These are phyloP conservation scores for Pseudomugil gertrudae DNA, from an alignment of 2,797 vertebrate species.

Conservation along the genomic window DNA sequence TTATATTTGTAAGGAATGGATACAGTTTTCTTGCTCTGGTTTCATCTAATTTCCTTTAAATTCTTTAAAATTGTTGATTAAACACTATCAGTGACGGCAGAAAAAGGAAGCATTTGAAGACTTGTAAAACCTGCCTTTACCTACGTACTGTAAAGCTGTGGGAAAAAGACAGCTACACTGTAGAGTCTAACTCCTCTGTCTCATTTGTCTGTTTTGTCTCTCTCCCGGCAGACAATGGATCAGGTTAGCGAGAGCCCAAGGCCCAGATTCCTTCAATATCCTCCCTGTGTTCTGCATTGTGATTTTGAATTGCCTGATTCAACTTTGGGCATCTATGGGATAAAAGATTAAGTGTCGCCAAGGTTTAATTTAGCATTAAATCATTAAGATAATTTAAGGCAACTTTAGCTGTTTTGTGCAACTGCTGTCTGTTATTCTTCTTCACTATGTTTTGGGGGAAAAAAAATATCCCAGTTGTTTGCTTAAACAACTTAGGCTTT, in stretches of 20 bases:
- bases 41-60: conserved; percentile 51
- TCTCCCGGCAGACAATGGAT: conserved; percentile 56
- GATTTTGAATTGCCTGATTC: conserved; percentile 54
- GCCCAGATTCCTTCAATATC: conserved; percentile 56
- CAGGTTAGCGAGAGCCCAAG: conserved; percentile 43
- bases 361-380: conserved; percentile 33
- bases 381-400: conserved; percentile 6
- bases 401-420: not conserved
- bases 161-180: conserved; percentile 52
- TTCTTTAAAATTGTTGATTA: conserved; percentile 31
- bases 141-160: conserved; percentile 50
- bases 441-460: conserved; percentile 6
- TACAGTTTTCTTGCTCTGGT: conserved; percentile 42
- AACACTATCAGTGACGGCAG: conserved; percentile 17
- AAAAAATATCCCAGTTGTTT: conserved; percentile 38
- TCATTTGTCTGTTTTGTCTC: conserved; percentile 27
- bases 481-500: conserved; percentile 47
- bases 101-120: conserved; percentile 23
- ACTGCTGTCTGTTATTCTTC: not conserved
- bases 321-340: conserved; percentile 20
- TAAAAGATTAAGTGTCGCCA: not conserved
- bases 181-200: conserved; percentile 55
- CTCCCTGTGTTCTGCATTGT: conserved; percentile 46
- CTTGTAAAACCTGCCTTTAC: conserved; percentile 59
- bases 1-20: conserved; percentile 42